phyloP scores from a whole-genome alignment of 2,888 invertebrate genomes.

The Magallana nippona region DNA sequence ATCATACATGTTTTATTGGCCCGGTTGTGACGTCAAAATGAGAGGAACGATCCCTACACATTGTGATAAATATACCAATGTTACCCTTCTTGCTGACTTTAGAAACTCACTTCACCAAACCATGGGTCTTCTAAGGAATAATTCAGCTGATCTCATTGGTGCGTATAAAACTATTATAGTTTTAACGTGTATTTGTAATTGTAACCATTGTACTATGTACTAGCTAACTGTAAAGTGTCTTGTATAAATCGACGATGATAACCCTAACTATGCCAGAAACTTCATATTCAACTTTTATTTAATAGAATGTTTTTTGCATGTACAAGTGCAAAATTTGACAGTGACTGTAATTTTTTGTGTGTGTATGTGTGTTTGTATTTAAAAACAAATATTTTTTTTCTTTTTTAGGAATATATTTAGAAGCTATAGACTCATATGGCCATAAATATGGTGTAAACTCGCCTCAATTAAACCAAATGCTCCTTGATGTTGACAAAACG shows the following conservation, averaged over 20 bases:
- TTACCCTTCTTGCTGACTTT: slow-evolving; percentile 44
- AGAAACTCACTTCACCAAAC: slow-evolving; percentile 49
- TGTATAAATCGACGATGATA: no score
- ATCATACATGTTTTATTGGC: slow-evolving; percentile 56
- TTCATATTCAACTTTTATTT: not conserved
- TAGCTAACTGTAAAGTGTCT: no score
- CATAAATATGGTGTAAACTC: slow-evolving; percentile 60
- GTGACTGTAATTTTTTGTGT: no score
- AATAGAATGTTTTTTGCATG: not conserved
- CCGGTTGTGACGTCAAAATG: slow-evolving; percentile 56
- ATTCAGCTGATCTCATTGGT: slow-evolving; percentile 58
- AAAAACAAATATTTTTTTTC: no score
- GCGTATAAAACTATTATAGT: not conserved
- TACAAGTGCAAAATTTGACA: no score
- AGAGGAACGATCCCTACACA: slow-evolving; percentile 55
- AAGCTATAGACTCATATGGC: slow-evolving; percentile 58
- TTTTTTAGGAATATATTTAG: slow-evolving; percentile 60
- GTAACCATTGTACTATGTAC: no score
- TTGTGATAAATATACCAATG: slow-evolving; percentile 52
- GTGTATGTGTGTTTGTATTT: no score
- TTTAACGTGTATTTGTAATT: no score
- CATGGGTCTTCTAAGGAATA: slow-evolving; percentile 50
- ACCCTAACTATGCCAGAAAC: not conserved
- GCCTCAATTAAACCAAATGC: slow-evolving; percentile 49
- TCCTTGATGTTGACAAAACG: slow-evolving; percentile 53